Evolutionary conservation across 2,113 vertebrate species (phyloP), one percentile per base, ranked within the genome.

Genomic region (Calidris pugnax): DNA sequence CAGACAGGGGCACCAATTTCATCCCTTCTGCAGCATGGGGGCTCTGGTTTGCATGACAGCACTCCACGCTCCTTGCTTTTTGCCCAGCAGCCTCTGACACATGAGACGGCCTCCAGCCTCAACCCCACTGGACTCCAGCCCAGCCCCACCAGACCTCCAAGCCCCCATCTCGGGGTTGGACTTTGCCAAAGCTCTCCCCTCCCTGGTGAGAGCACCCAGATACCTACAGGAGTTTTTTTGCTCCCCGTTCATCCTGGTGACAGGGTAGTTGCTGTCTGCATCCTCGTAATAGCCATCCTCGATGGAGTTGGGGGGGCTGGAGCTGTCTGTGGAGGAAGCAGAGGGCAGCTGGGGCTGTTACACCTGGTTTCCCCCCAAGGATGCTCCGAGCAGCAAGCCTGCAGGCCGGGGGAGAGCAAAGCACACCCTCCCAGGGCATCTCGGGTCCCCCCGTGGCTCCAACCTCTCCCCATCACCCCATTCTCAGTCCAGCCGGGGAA

Each of bases 241-340:
- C 51, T 99, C 98, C 48, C 99, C 99, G 0, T 99, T 99, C 45
- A 99, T 98, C 93, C 97, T 98, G 82, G 99, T 99, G n/a, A 97
- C 78, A 0, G 99, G 99, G 93, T 99, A 99, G 97, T 98, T 99
- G 97, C 98, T 98, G 95, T 99, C 99, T 43, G 99, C 99, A 33
- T 99, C 99, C 97, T 99, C 99, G 1, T 99, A 99, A 96, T 99
- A 99, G 45, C 98, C 98, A 5, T 99, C 99, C 95, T 99, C 98
- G 3, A 99, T 98, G 13, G 99, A 99, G 95, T 99, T 99, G 48
- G 99, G 98, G 71, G 99, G 99, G 90, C 98, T 99, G 90, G 98
- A 99, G 95, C 98, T 98, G 86, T 98, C 99, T 99, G 97, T 5
- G 28, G 95, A 97, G 57, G 87, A 92, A 97, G 59, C 45, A 94